A percentile compares a stretch with the other conserved stretches of the same genome.
Evolutionary conservation across 2,797 vertebrate genomes (phyloP).

Genomic region (Cygnus olor): DNA sequence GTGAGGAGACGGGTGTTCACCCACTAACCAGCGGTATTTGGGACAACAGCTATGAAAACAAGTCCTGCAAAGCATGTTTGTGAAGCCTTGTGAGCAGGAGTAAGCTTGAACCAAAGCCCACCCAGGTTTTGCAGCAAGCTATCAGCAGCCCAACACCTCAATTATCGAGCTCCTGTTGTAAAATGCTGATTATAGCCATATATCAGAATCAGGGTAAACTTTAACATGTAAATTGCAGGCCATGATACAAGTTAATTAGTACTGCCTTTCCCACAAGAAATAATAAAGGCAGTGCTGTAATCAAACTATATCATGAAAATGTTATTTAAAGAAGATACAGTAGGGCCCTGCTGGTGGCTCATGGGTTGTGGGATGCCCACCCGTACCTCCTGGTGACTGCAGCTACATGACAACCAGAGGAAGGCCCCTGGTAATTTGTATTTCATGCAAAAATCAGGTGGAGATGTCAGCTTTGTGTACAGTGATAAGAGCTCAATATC

Average conservation of each 20-base stretch:
- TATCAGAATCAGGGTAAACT: not conserved
- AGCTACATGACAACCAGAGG: not conserved
- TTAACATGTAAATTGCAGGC: slow-evolving; percentile 12
- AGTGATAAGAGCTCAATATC: not conserved
- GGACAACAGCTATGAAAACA: accelerated
- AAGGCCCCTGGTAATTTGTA: not conserved
- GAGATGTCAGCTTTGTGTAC: not conserved
- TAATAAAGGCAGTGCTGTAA: not conserved
- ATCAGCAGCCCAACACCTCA: not conserved
- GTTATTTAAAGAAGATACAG: not conserved
- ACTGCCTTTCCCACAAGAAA: not conserved
- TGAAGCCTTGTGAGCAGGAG: not conserved
- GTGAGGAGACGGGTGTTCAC: not conserved
- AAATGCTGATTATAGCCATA: not conserved
- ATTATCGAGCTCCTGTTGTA: not conserved
- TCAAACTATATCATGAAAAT: not conserved
- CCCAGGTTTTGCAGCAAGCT: not conserved
- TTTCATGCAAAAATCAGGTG: not conserved
- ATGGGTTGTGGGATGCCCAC: not conserved
- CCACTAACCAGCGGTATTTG: not conserved
- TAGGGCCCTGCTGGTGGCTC: not conserved
- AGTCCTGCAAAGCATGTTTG: accelerated
- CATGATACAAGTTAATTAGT: not conserved
- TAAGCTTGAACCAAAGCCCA: not conserved
- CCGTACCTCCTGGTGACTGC: not conserved